Conservation (phyloP, 2,113 vertebrate genomes). For the Nothoprocta perdicaria region DNA sequence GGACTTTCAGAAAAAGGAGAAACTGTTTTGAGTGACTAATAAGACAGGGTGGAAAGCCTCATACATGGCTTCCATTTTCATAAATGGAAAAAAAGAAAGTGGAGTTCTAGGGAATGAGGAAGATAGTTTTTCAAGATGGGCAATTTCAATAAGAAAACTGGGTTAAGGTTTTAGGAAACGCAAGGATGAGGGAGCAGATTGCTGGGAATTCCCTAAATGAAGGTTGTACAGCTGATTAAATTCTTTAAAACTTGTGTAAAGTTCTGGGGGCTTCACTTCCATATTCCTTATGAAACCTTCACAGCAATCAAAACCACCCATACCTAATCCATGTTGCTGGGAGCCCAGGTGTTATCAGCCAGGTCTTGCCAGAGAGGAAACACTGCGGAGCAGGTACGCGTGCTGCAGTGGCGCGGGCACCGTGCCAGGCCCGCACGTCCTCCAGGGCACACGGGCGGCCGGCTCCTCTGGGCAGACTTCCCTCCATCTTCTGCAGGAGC, state of each 20-base stretch:
- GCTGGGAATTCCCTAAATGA: background rate
- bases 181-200: background rate
- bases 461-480: background rate
- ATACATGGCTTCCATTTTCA: background rate
- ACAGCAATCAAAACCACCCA: background rate
- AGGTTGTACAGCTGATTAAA: background rate
- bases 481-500: background rate
- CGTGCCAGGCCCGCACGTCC: background rate
- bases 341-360: background rate
- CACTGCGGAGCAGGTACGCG: too few species aligned
- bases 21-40: background rate
- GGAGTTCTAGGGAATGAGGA: background rate
- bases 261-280: background rate
- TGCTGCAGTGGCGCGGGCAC: fast-evolving
- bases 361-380: background rate
- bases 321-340: background rate
- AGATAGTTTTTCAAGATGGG: background rate
- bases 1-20: background rate
- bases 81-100: background rate
- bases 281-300: background rate
- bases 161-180: background rate
- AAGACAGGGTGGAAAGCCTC: background rate
- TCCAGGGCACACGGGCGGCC: background rate
- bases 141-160: background rate
- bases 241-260: background rate